Evolutionary conservation across 1,140 invertebrate genomes (phyloP), one percentile per base, ranked within the genome.

Genomic region (Lucilia sericata): DNA sequence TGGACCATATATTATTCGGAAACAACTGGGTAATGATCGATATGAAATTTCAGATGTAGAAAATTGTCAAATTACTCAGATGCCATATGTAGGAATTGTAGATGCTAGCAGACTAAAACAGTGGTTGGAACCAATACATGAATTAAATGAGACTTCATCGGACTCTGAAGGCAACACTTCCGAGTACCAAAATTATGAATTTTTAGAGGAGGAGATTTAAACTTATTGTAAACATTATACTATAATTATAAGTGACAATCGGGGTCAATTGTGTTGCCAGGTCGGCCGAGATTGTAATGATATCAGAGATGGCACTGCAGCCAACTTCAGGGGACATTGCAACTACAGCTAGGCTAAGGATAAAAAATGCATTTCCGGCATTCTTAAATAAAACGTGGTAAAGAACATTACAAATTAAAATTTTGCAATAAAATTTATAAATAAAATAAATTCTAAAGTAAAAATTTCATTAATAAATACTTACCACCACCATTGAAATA

Each of bases 11-110:
- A 60, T 86, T n/a, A 84, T 87, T 82, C 85, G 84, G 34, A 85
- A 87, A 84, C 87, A 85, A 83, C 83, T 84, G 86, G 86, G 9
- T 86, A 85, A 30, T 88, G 87, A 47, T 51, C 70, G 65, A 83
- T 88, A 34, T 36, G 55, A 60, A 60, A 60, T 88, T 5, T 70
- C 21, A 36, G 86, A 87, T 70, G 82, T 86, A 14, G 84, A 85
- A 82, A 83, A 85, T 55, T 85, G 80, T 74, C 86, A 88, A 85
- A 19, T 84, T 5, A 74, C 86, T 12, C 87, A 85, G 75, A 78
- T 85, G 19, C 85, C 87, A 19, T 87, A 87, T 30, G 36, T 47
- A 47, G 76, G 55, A n/a, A 17, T 17, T n/a, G 55, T 60, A 60
- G 55, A 60, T 17, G 14, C 55, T 7, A 60, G 5, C n/a, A 7